Conservation (phyloP, 1,140 invertebrate species). For the Plutomurus gul region DNA sequence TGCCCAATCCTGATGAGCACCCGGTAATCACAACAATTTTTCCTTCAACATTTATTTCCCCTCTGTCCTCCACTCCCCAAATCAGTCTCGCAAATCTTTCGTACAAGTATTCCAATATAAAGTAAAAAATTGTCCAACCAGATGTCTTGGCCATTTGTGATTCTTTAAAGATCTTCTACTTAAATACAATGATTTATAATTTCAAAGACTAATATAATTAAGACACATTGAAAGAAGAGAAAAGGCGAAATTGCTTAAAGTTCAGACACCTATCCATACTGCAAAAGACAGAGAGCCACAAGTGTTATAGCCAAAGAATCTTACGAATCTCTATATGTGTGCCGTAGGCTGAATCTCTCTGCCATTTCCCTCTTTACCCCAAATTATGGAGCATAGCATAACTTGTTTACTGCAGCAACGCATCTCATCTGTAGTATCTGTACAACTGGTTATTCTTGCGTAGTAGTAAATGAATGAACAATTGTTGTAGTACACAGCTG, state of each 20-base stretch:
- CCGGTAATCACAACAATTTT: slow-evolving; percentile 69
- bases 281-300: too few species aligned
- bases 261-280: not conserved
- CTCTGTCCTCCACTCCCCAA: slow-evolving; percentile 77
- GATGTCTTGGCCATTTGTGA: slow-evolving; percentile 10
- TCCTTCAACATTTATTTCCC: slow-evolving; percentile 55
- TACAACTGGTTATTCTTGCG: too few species aligned
- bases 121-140: not conserved
- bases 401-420: not conserved
- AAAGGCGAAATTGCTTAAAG: not conserved
- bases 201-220: too few species aligned
- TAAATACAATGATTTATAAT: too few species aligned
- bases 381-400: slow-evolving; percentile 22
- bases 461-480: too few species aligned
- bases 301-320: not conserved
- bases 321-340: not conserved
- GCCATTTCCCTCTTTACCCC: not conserved
- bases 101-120: not conserved
- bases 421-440: not conserved
- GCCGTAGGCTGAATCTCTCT: slow-evolving; percentile 22
- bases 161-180: too few species aligned
- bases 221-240: not conserved
- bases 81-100: slow-evolving; percentile 64
- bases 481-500: too few species aligned
- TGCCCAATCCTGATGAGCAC: slow-evolving; percentile 60